These are phyloP conservation scores for Temnopleurus reevesii DNA, from an alignment of 53 echinoderm and acorn worm genomes.

Conservation along the genomic window DNA sequence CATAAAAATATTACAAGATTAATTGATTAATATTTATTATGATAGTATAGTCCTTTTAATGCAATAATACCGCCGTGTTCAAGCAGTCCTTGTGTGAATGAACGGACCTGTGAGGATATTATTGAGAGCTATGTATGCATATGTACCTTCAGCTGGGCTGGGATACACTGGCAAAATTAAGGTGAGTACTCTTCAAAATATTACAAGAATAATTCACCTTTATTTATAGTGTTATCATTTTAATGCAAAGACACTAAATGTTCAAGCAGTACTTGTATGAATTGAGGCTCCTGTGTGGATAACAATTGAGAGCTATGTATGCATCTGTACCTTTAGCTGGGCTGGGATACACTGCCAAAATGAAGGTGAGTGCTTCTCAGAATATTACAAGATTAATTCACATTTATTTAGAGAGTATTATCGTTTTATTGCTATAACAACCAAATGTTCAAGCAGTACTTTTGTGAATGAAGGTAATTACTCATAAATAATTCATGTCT, in stretches of 20 bases:
- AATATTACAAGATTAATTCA: no score
- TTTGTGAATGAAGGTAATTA: no score
- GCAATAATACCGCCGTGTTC: conserved; percentile 16
- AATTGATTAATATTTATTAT: neutral
- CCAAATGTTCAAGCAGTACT: no score
- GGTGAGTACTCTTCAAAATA: conserved; percentile 64
- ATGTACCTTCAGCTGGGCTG: conserved; percentile 79
- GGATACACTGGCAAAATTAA: conserved; percentile 14
- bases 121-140: conserved; percentile 78
- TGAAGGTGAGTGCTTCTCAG: conserved; percentile 16
- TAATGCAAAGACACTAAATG: no score
- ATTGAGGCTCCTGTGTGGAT: conserved; percentile 79
- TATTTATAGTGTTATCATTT: no score
- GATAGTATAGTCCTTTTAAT: no score
- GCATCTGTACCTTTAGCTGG: conserved; percentile 77
- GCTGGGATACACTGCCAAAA: conserved; percentile 52
- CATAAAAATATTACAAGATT: no score
- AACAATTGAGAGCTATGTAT: conserved; percentile 77
- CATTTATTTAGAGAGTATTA: no score
- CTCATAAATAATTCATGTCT: no score
- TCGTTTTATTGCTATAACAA: no score
- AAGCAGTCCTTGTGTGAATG: conserved; percentile 53
- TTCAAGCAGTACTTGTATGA: no score
- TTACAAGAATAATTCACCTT: no score
- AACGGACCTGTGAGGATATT: conserved; percentile 75